Evolutionary conservation across 1,140 invertebrate genomes (phyloP), one percentile per base, ranked within the genome.

Genomic region (Carposina sasakii): DNA sequence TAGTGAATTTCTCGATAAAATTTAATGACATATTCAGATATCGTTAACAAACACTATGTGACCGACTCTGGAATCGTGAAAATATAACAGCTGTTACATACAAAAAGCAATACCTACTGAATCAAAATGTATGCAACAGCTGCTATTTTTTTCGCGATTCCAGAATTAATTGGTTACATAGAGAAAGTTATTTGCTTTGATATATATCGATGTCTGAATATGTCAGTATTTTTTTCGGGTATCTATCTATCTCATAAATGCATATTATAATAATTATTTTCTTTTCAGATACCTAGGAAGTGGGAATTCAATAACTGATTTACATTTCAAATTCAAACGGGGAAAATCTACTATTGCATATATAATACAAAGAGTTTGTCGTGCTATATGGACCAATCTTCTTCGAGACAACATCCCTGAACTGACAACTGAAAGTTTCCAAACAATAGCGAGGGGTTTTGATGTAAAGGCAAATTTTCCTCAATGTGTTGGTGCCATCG

Each of bases 191-290:
- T 40, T 40, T 22, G 16, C 37, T 40, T n/a, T n/a, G n/a, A n/a
- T n/a, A n/a, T n/a, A n/a, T n/a, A 40, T 20, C 37, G 37, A 19
- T 22, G 16, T 28, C 24, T 28, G 24, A 28, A 28, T 28, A 28
- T 28, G 24, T 28, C 24, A 28, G 24, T 28, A 28, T 28, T 28
- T 28, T 28, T 28, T 28, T 28, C 24, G 24, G 24, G 24, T 28
- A 28, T 28, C 24, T 33, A 33, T 33, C 31, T 42, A 24, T 42
- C 36, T 39, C 36, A 39, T 39, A 39, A 39, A 39, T 39, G 36
- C 36, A 39, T 39, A 39, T 39, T 39, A 39, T 39, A 39, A 39
- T 39, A 39, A 39, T 20, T 39, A 39, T 39, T 39, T 39, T 39
- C 36, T 15, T 39, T 39, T 39, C 36, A 39, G 36, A 39, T 39